Evolutionary conservation across 2,888 invertebrate species (phyloP), one percentile per base, ranked within the genome.

Genomic region (Melanostoma scalare): DNA sequence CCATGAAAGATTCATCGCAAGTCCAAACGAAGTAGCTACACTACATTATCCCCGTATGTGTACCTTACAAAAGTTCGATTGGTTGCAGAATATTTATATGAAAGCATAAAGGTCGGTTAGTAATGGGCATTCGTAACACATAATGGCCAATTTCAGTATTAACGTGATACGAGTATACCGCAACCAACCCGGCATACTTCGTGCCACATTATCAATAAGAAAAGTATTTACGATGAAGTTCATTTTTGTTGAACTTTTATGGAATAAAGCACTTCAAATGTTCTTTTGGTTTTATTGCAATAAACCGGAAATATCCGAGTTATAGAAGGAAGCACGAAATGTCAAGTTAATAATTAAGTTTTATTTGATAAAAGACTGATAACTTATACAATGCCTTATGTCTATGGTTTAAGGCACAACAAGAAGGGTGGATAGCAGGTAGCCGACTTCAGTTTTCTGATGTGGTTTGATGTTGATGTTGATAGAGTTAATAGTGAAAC

Each of bases 261-360:
- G 58, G 42, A 58, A 58, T 58, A 58, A 58, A 42, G 58, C 58
- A 58, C 58, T 58, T 58, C n/a, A 9, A n/a, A 40, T 58, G 30
- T 20, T 52, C 20, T 33, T n/a, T 42, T 4, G 8, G 30, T 55
- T 56, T 36, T 56, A 56, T 38, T 56, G 55, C 9, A 42, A 58
- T 42, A n/a, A 42, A 58, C 30, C 42, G 20, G 20, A 20, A 20
- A 20, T 20, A 20, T 20, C 20, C 20, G 1, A 20, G 20, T 0
- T 20, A 20, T 20, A 20, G 20, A 20, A 20, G 20, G 20, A 1
- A 20, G 20, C 20, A 20, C 20, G 20, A 20, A 20, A 20, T 20
- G 20, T 20, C 20, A 20, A 20, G 20, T 20, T 20, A 20, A 20
- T 20, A 20, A 20, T 20, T 20, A 20, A 20, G 20, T 20, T 20